Conservation (phyloP, 2,797 vertebrate species). For the Meda fulgida region DNA sequence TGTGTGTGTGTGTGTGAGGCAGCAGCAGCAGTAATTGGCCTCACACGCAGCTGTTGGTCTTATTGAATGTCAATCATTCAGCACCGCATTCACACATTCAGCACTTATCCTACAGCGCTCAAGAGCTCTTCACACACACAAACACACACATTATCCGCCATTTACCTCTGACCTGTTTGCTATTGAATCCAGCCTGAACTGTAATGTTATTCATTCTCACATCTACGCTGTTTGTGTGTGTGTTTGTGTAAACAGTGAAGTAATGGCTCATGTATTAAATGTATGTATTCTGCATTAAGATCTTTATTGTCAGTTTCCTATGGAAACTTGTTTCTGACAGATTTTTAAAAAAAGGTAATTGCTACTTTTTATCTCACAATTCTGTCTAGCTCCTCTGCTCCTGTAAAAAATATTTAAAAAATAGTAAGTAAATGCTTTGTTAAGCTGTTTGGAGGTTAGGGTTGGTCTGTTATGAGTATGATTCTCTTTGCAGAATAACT, state of each 20-base stretch:
- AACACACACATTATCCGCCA: conserved; percentile 7
- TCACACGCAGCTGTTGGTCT: conserved; percentile 20
- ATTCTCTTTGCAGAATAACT: too few relatives aligned
- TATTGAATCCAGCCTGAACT: background rate
- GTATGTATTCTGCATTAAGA: too few relatives aligned
- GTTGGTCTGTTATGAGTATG: background rate
- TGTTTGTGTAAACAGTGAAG: background rate
- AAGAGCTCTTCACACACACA: conserved; percentile 28
- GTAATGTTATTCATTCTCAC: conserved; percentile 13
- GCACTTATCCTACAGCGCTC: conserved; percentile 3
- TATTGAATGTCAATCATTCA: conserved; percentile 31
- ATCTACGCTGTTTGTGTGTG: conserved; percentile 7
- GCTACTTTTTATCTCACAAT: too few relatives aligned
- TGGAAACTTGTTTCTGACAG: too few relatives aligned
- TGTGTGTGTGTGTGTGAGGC: background rate
- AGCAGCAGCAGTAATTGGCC: conserved; percentile 22
- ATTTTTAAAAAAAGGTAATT: too few relatives aligned
- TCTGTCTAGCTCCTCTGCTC: too few relatives aligned
- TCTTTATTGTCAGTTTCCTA: too few relatives aligned
- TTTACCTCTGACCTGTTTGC: conserved; percentile 12
- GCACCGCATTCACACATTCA: conserved; percentile 6
- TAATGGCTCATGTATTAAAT: background rate
- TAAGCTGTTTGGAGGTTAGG: background rate
- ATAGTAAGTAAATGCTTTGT: background rate
- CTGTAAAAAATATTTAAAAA: too few relatives aligned